phyloP scores from a whole-genome alignment of 2,888 invertebrate species.

The Cryptocephalus moraei region DNA sequence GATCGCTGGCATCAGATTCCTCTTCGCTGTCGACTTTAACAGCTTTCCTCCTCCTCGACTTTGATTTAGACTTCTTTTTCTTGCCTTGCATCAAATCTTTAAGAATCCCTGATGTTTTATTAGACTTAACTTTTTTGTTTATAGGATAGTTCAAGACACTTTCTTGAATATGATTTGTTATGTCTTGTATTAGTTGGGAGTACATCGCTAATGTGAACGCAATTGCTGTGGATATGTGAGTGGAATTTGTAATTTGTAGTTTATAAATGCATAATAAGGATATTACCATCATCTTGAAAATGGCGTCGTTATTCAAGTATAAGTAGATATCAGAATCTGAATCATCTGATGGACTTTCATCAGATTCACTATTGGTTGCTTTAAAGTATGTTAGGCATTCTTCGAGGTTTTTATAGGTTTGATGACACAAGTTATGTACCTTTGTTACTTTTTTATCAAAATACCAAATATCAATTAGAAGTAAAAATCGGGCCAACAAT shows the following conservation, averaged over 20 bases:
- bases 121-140: constrained; percentile 24
- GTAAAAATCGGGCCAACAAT: constrained; percentile 46
- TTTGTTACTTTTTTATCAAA: constrained; percentile 52
- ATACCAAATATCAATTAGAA: constrained; percentile 54
- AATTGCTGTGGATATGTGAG: constrained; percentile 70
- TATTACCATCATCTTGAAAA: constrained; percentile 75
- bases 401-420: constrained; percentile 62
- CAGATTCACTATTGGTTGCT: constrained; percentile 37
- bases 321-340: constrained; percentile 44
- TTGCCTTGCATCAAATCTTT: constrained; percentile 19
- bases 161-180: constrained; percentile 34
- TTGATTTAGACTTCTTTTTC: constrained; percentile 23
- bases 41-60: constrained; percentile 25
- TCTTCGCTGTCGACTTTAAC: constrained; percentile 25
- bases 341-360: constrained; percentile 43
- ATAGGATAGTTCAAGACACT: constrained; percentile 37
- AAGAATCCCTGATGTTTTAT: constrained; percentile 16
- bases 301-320: constrained; percentile 53
- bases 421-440: constrained; percentile 56
- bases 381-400: constrained; percentile 53
- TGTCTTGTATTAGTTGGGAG: constrained; percentile 54
- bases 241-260: constrained; percentile 61
- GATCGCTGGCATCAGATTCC: constrained; percentile 26
- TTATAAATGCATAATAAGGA: constrained; percentile 73
- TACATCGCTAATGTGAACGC: constrained; percentile 78